phyloP scores from a whole-genome alignment of 2,888 invertebrate species.

The Argyresthia goedartella region DNA sequence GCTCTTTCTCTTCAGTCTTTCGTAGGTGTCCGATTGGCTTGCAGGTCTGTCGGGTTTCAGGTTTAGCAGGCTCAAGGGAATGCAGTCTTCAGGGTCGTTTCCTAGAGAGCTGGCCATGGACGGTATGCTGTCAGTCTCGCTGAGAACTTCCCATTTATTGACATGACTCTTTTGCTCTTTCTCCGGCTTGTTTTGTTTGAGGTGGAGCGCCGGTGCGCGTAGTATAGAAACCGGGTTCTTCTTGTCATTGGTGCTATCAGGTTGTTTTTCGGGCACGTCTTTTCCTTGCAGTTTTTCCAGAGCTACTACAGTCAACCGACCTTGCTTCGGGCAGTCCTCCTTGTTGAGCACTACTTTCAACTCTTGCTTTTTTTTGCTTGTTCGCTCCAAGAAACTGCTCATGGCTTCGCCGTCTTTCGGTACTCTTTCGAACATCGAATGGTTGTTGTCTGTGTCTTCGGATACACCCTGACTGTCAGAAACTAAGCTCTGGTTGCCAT shows the following conservation, averaged over 20 bases:
- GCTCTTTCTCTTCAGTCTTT: conserved; percentile 65
- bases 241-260: conserved; percentile 18
- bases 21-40: conserved; percentile 42
- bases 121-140: conserved; percentile 73
- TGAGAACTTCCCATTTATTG: conserved; percentile 70
- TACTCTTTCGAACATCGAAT: conserved; percentile 74
- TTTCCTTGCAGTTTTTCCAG: conserved; percentile 72
- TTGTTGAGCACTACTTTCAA: conserved; percentile 62
- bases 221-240: conserved; percentile 43
- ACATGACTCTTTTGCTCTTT: conserved; percentile 51
- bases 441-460: conserved; percentile 45
- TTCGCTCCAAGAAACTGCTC: conserved; percentile 75
- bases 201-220: conserved; percentile 52
- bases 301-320: conserved; percentile 71
- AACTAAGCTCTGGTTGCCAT: conserved; percentile 23
- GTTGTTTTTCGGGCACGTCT: conserved; percentile 26
- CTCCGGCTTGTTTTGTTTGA: conserved; percentile 51
- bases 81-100: conserved; percentile 71
- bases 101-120: conserved; percentile 56
- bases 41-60: conserved; percentile 41
- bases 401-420: conserved; percentile 78
- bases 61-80: conserved; percentile 64
- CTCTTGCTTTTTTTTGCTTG: conserved; percentile 54
- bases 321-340: conserved; percentile 63
- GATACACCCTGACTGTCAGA: conserved; percentile 51